Evolutionary conservation across 2,113 vertebrate species (phyloP).

Genomic region (Heloderma charlesbogerti): DNA sequence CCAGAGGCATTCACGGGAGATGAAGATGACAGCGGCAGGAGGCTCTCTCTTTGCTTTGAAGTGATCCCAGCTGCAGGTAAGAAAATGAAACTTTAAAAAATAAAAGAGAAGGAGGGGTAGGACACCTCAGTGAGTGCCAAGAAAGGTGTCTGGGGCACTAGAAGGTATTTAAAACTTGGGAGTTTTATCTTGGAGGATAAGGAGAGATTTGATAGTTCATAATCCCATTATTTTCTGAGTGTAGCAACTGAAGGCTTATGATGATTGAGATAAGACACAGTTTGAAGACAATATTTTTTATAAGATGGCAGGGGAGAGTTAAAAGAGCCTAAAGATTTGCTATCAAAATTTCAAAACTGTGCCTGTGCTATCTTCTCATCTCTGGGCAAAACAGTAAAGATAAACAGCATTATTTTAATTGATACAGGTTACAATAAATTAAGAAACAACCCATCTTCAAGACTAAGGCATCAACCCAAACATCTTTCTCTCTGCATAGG

Average conservation of each 20-base stretch:
- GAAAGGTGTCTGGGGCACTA: too few species aligned
- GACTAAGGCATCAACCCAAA: slow-evolving; percentile 37
- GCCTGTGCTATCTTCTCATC: slow-evolving; percentile 47
- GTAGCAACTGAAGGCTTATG: neutral
- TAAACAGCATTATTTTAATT: slow-evolving; percentile 41
- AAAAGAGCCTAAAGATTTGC: slow-evolving; percentile 15
- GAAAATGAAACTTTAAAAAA: too few species aligned
- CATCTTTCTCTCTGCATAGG: slow-evolving; percentile 11
- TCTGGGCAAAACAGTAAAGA: slow-evolving; percentile 40
- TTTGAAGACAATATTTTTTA: neutral
- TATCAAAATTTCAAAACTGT: slow-evolving; percentile 60
- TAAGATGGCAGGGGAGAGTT: neutral
- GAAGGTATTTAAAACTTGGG: neutral
- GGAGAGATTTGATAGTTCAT: neutral
- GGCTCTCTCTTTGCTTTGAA: too few species aligned
- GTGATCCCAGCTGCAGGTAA: too few species aligned
- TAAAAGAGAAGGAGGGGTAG: too few species aligned
- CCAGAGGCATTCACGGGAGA: too few species aligned
- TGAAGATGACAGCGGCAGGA: too few species aligned
- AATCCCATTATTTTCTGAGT: neutral
- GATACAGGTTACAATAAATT: slow-evolving; percentile 42
- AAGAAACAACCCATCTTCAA: neutral
- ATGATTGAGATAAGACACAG: slow-evolving; percentile 28
- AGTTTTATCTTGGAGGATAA: neutral
- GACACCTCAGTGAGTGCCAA: too few species aligned